These are phyloP conservation scores for Chrysotoxum bicinctum DNA, from an alignment of 2,888 invertebrate species.

Conservation along the genomic window DNA sequence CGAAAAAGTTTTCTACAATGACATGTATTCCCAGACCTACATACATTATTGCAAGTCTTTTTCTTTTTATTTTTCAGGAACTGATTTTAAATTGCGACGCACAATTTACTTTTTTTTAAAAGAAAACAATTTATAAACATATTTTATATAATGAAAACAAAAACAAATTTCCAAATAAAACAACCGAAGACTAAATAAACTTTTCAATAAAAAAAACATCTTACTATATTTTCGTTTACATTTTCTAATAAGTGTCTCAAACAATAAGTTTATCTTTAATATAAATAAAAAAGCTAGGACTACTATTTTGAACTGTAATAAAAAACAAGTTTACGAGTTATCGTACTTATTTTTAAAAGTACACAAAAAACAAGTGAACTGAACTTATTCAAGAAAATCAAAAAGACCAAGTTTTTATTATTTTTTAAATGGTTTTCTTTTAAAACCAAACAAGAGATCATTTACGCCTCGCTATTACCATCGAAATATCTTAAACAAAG, in stretches of 20 bases:
- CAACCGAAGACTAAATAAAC: constrained; percentile 24
- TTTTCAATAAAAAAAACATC: constrained; percentile 1
- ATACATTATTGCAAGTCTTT: neutral
- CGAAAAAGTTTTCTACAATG: neutral
- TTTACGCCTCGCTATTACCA: neutral
- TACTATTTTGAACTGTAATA: constrained; percentile 18
- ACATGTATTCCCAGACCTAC: neutral
- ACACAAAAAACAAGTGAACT: constrained; percentile 27
- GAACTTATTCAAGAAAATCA: constrained; percentile 40
- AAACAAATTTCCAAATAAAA: neutral
- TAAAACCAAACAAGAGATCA: constrained; percentile 19
- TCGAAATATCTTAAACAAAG: neutral
- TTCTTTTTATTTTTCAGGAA: constrained; percentile 39
- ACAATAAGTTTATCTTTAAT: neutral
- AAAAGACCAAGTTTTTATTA: constrained; percentile 28
- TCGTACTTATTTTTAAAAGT: constrained; percentile 14
- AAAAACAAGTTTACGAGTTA: constrained; percentile 32
- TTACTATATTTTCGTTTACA: constrained; percentile 8
- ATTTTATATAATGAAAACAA: neutral
- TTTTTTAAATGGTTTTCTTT: constrained; percentile 13
- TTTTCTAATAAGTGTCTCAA: constrained; percentile 33
- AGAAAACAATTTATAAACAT: constrained; percentile 9
- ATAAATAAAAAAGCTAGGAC: neutral
- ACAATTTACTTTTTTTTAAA: constrained; percentile 50
- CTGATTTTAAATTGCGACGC: constrained; percentile 60